These are phyloP conservation scores for Aurelia aurita complex sp. Pacific DNA, from an alignment of 30 jellyfish, hydroid and myxozoan species.

Conservation along the genomic window DNA sequence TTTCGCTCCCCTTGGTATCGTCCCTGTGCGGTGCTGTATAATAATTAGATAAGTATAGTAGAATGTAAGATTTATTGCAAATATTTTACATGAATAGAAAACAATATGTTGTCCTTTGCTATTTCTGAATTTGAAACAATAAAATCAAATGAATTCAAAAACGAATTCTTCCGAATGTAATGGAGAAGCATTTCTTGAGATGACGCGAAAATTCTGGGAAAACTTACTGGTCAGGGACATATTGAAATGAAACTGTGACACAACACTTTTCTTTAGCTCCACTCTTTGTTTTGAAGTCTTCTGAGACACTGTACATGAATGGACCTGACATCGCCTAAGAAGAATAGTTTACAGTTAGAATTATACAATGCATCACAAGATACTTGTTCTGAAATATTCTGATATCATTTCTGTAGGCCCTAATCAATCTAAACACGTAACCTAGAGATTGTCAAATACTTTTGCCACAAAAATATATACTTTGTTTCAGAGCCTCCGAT, in stretches of 20 bases:
- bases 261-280: conserved; percentile 47
- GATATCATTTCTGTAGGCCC: no score
- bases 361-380: no score
- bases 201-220: neutral
- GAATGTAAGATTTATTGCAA: no score
- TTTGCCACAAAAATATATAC: no score
- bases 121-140: neutral
- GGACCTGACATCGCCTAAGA: conserved; percentile 38
- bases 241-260: conserved; percentile 29
- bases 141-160: neutral
- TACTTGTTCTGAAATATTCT: no score
- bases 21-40: no score
- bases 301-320: conserved; percentile 19
- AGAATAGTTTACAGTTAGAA: neutral
- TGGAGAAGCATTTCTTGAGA: neutral
- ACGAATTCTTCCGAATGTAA: neutral
- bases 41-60: no score
- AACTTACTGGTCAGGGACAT: conserved; percentile 32
- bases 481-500: no score
- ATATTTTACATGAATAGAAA: no score
- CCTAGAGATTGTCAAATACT: no score
- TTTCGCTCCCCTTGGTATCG: no score
- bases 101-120: neutral
- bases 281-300: conserved; percentile 24
- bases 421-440: no score